Conservation (phyloP, 2,113 vertebrate species). For the Collichthys lucidus region DNA sequence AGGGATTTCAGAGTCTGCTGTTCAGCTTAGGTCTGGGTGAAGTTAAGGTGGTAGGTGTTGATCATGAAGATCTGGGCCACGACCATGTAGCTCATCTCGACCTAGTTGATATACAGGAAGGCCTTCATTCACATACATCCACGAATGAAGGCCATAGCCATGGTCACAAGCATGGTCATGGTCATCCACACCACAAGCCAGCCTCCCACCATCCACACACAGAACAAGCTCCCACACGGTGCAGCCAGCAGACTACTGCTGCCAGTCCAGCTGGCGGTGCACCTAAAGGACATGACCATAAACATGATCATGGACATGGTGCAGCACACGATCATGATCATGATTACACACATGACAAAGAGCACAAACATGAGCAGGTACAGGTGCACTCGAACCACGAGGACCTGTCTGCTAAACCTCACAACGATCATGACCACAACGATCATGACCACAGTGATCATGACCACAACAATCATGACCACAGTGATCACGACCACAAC, state of each 20-base stretch:
- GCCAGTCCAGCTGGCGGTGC: conserved; percentile 19
- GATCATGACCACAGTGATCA: conserved; percentile 17
- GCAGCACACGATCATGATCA: conserved; percentile 45
- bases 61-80: conserved; percentile 93
- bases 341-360: conserved; percentile 36
- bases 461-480: background rate
- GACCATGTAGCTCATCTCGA: conserved; percentile 95
- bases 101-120: conserved; percentile 90
- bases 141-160: conserved; percentile 75
- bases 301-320: conserved; percentile 25
- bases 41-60: conserved; percentile 90
- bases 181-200: conserved; percentile 47
- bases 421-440: background rate
- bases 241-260: conserved; percentile 26
- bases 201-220: conserved; percentile 40
- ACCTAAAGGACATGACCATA: background rate
- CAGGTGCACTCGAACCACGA: conserved; percentile 14
- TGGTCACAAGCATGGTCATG: conserved; percentile 35
- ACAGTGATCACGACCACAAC: conserved; percentile 16
- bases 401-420: conserved; percentile 34
- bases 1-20: conserved; percentile 93
- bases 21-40: conserved; percentile 93
- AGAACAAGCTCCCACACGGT: conserved; percentile 2
- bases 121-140: conserved; percentile 87
- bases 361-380: conserved; percentile 51